A percentile compares a stretch with the other conserved stretches of the same genome.
Conservation (phyloP, 92 coral and sea anemone species). For the Pocillopora meandrina region DNA sequence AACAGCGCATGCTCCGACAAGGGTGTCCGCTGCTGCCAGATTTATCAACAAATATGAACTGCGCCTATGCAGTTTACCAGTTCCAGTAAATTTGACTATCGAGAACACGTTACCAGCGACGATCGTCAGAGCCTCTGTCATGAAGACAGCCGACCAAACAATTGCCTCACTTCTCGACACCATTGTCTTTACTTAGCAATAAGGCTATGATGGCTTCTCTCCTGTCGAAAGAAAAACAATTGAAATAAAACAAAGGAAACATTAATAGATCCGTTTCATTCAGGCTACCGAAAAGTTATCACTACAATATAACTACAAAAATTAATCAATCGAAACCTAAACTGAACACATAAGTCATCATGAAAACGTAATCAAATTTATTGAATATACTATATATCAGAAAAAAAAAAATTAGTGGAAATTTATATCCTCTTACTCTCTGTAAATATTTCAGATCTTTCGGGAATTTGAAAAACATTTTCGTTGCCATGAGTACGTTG, state of each 20-base stretch:
- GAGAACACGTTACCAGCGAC: slow-evolving; percentile 37
- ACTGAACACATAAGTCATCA: no score
- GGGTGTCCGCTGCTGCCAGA: slow-evolving; percentile 39
- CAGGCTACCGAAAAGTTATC: no score
- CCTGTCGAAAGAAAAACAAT: background rate
- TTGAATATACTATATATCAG: no score
- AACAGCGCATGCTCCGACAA: slow-evolving; percentile 40
- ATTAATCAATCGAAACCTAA: no score
- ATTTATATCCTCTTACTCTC: no score
- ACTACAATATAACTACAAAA: no score
- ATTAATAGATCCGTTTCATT: no score
- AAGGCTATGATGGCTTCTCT: background rate
- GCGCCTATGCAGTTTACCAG: slow-evolving; percentile 27
- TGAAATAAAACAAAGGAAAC: background rate
- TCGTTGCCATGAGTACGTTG: no score
- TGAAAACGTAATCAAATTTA: no score
- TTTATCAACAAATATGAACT: slow-evolving; percentile 37
- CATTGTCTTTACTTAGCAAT: background rate
- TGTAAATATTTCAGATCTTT: no score
- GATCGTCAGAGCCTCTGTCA: slow-evolving; percentile 27
- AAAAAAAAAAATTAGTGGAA: no score
- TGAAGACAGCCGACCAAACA: slow-evolving; percentile 19
- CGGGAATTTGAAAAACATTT: no score
- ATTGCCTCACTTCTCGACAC: slow-evolving; percentile 20
- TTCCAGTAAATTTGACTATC: slow-evolving; percentile 24